Base-by-base conservation (phyloP, 2,888 invertebrate species). In the Agonopterix arenella region DNA sequence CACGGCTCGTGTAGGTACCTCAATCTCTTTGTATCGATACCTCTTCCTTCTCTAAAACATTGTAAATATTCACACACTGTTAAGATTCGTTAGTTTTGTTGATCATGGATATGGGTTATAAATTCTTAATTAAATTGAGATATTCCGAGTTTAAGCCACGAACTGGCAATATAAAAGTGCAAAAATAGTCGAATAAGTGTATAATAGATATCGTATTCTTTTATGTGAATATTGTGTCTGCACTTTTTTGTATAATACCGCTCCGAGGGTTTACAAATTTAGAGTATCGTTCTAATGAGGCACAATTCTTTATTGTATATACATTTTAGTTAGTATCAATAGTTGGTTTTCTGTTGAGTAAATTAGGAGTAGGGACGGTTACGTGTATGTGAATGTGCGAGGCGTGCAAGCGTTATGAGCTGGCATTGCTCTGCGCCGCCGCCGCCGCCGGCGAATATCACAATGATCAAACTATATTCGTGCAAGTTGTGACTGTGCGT, bases 281-380 rank as follows among this genome's bases (percentile, higher is more conserved):
- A 74, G 74, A 70, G 64, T 79, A 77, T 73, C 72, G 73, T 78
- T 80, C 70, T 79, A 73, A 74, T 61, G 80, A 81, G 84, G 86
- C 89, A 89, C 88, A 88, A 88, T 78, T 75, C 68, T 78, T 76
- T 83, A 83, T 78, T 88, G 86, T 89, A 88, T 74, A 86, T 89
- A 85, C 62, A 78, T 76, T 75, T 68, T 80, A 84, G 80, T 68
- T 83, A 84, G 82, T 73, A 66, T 64, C 68, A 68, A 74, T 80
- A 76, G 76, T 73, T 74, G 59, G 66, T 73, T 72, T 68, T 76
- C 62, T 68, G 76, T 82, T 80, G 69, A 68, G 68, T 70, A 67
- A 70, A 71, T 70, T 77, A 76, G 70, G 52, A 53, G 64, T 76
- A 70, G 71, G 47, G n/a, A 11, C 11, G 42, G 59, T 67, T 41